Conservation (phyloP, 1,140 invertebrate species). For the Drepana arcuata region DNA sequence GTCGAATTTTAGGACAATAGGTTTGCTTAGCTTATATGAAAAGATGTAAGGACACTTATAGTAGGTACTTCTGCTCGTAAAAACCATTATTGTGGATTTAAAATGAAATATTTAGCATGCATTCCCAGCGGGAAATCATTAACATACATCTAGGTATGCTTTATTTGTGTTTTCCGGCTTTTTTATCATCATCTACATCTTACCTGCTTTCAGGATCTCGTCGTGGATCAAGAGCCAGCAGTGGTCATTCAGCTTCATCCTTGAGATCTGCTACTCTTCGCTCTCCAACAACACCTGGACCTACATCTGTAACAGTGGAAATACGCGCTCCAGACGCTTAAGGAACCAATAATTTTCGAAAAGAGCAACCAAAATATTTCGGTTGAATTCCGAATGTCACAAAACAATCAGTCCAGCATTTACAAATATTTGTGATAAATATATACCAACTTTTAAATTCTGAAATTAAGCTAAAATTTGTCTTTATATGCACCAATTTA, state of each 20-base stretch:
- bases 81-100: no score
- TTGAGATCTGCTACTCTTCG: slow-evolving; percentile 61
- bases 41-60: no score
- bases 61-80: no score
- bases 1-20: no score
- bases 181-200: no score
- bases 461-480: slow-evolving; percentile 47
- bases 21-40: no score
- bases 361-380: slow-evolving; percentile 5
- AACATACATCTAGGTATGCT: no score
- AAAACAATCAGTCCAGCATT: slow-evolving; percentile 47
- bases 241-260: slow-evolving; percentile 76
- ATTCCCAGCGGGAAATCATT: no score
- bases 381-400: background rate
- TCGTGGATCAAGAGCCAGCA: slow-evolving; percentile 78
- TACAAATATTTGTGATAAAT: slow-evolving; percentile 60
- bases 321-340: slow-evolving; percentile 58
- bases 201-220: slow-evolving; percentile 75
- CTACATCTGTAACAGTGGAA: slow-evolving; percentile 61
- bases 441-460: slow-evolving; percentile 31
- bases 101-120: no score
- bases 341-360: slow-evolving; percentile 11
- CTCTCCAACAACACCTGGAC: slow-evolving; percentile 53
- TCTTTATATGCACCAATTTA: slow-evolving; percentile 40
- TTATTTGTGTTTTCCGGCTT: no score